phyloP scores from a whole-genome alignment of 2,797 vertebrate species.

The Nyctalus aviator region DNA sequence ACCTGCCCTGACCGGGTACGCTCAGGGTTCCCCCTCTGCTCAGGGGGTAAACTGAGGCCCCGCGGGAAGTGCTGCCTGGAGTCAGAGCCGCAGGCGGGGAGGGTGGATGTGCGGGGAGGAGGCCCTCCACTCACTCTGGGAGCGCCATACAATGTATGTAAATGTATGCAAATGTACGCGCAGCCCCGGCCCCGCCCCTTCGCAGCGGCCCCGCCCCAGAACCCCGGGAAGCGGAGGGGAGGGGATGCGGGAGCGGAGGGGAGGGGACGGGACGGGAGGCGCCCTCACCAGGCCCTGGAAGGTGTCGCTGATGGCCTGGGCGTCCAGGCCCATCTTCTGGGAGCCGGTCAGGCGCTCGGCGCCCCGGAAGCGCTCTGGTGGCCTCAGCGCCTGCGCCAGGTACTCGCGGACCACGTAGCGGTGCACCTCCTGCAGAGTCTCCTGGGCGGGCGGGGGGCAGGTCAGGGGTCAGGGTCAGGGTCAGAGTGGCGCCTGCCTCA shows the following conservation, averaged over 20 bases:
- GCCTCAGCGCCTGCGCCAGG: conserved; percentile 90
- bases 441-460: conserved; percentile 83
- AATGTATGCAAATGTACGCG: background rate
- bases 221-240: no score
- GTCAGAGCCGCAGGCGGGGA: background rate
- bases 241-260: background rate
- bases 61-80: background rate
- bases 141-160: background rate
- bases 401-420: conserved; percentile 90
- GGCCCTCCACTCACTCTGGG: background rate
- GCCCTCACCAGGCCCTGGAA: conserved; percentile 90
- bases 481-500: background rate
- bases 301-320: conserved; percentile 81
- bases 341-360: conserved; percentile 88
- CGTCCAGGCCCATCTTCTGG: conserved; percentile 89
- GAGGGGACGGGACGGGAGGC: no score
- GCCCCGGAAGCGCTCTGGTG: conserved; percentile 86
- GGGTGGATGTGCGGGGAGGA: no score
- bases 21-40: background rate
- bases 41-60: background rate
- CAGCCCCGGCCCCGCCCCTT: rapidly evolving
- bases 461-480: no score
- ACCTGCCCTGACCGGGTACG: rapidly evolving
- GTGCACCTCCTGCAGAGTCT: conserved; percentile 89
- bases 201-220: no score